Conservation (phyloP, 2,797 vertebrate genomes). For the Erethizon dorsatum region DNA sequence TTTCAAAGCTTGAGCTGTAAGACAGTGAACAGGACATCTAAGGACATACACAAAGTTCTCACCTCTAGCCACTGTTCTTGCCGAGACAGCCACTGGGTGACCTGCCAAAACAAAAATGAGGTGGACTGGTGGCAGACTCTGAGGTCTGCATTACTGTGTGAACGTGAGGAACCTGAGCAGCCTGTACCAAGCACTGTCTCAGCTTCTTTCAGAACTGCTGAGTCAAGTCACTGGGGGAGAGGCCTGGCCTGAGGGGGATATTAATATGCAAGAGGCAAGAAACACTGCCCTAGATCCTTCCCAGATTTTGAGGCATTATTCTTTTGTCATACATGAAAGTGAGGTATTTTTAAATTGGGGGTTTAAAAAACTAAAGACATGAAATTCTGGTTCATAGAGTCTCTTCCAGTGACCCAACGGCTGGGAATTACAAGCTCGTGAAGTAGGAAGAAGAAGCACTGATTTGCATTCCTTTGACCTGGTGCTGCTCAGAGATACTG, state of each 20-base stretch:
- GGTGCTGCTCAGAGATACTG: neutral
- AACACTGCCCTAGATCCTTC: neutral
- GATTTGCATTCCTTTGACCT: neutral
- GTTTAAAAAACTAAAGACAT: neutral
- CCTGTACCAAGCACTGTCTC: neutral
- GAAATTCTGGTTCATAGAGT: neutral
- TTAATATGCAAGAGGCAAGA: neutral
- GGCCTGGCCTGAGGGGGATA: rapidly evolving
- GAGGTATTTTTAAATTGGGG: neutral
- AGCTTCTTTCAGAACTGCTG: neutral
- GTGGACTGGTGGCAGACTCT: rapidly evolving
- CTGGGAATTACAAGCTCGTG: neutral
- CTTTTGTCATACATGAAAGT: neutral
- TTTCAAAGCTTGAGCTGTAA: neutral
- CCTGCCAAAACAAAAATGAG: conserved; percentile 60
- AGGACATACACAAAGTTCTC: neutral
- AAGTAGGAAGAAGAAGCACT: neutral
- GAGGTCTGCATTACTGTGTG: neutral
- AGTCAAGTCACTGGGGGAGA: neutral
- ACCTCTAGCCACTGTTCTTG: neutral
- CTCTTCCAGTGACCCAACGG: neutral
- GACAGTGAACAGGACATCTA: neutral
- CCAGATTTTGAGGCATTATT: neutral
- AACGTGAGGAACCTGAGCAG: neutral
- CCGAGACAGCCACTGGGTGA: neutral